Conservation (phyloP, 2,797 vertebrate genomes). For the Acipenser ruthenus region DNA sequence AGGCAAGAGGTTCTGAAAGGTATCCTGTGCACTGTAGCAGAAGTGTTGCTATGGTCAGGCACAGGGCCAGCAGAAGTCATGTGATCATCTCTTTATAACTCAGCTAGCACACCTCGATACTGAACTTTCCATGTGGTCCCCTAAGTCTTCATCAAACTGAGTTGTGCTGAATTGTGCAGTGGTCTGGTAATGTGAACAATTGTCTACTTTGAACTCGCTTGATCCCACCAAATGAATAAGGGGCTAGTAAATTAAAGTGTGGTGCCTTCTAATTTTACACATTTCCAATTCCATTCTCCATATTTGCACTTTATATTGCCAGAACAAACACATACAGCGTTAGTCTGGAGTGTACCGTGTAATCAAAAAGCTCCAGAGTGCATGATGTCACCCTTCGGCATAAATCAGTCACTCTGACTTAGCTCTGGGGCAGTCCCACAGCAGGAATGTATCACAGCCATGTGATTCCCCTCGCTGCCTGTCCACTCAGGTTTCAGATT, state of each 20-base stretch:
- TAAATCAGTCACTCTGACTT: not conserved
- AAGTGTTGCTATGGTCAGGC: too few relatives aligned
- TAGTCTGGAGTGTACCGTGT: not conserved
- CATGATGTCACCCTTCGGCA: slow-evolving; percentile 16
- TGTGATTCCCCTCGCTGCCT: not conserved
- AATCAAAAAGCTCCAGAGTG: slow-evolving; percentile 15
- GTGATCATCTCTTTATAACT: too few relatives aligned
- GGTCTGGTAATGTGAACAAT: not conserved
- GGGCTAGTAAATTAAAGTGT: too few relatives aligned
- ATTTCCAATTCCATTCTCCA: not conserved
- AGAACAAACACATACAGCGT: not conserved
- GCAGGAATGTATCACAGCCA: not conserved
- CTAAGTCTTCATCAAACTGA: too few relatives aligned
- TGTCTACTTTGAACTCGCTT: not conserved
- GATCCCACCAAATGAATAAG: too few relatives aligned
- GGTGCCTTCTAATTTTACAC: too few relatives aligned
- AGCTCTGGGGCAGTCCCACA: not conserved
- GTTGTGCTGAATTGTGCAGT: not conserved
- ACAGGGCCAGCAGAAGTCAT: too few relatives aligned
- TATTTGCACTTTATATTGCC: not conserved
- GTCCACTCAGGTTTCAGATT: slow-evolving; percentile 28
- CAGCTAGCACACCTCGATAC: too few relatives aligned
- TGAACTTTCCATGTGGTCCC: too few relatives aligned
- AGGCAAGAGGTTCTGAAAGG: too few relatives aligned
- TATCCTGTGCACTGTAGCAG: too few relatives aligned